Base-by-base conservation (phyloP, 2,797 vertebrate species). In the Vultur gryphus region DNA sequence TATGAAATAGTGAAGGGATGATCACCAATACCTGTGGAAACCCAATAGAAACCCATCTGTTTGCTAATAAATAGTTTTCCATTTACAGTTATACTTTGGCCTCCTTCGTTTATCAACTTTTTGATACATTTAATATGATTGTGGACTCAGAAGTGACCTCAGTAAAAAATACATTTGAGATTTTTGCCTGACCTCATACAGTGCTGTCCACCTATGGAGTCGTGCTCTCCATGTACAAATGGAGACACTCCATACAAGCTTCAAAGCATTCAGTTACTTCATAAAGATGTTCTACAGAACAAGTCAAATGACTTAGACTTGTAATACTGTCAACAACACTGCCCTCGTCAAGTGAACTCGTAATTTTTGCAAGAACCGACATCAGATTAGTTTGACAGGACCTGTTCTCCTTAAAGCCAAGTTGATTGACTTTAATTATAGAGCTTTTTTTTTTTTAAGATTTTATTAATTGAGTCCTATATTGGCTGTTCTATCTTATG, bases 341-440 rank as follows among this genome's bases (percentile, higher is more conserved):
- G 48, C 71, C 64, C 92, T 91, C 2, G 1, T 91, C 73, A 87
- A 85, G 23, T 66, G 49, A 82, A 76, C 73, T 64, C 87, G 64
- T 77, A 90, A 75, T 93, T 91, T 94, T 84, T 93, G 48, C 59
- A 64, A 67, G 66, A 88, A 94, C 66, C 80, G 2, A 49, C 44
- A 57, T 82, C 44, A 84, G n/a, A 81, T 83, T 64, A 61, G 33
- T 83, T 90, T 78, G 64, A 84, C 88, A 80, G 58, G 44, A 54
- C 87, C 88, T 73, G 18, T 90, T 95, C 93, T 80, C 86, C 51
- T 90, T 82, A 69, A 73, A 90, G 54, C 19, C 77, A 83, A 73
- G 41, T 67, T 80, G 71, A 82, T 62, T 79, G 31, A 73, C 54
- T 84, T 79, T 55, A 90, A 84, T 89, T 93, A 71, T 19, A 80